phyloP scores from a whole-genome alignment of 2,888 invertebrate species.

The Rhogogaster chlorosoma region DNA sequence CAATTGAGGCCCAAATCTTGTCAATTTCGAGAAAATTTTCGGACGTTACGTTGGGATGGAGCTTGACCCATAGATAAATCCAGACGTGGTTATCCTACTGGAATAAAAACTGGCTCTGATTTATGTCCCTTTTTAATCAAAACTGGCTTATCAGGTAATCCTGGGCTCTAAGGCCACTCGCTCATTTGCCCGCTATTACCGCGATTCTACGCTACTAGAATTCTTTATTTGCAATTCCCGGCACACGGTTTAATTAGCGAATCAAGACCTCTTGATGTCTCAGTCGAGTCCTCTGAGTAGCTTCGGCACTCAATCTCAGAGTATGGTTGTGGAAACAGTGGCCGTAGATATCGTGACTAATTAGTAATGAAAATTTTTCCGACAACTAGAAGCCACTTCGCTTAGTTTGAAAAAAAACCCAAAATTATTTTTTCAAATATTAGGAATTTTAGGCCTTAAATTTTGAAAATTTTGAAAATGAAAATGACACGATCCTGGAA shows the following conservation, averaged over 20 bases:
- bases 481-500: neutral
- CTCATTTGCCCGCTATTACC: neutral
- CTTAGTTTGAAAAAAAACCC: neutral
- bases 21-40: neutral
- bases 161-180: neutral
- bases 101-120: slow-evolving; percentile 8
- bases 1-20: no score
- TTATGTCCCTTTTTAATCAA: neutral
- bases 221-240: neutral
- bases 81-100: neutral
- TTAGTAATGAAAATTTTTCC: neutral
- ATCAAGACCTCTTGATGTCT: neutral
- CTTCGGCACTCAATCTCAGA: neutral
- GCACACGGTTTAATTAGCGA: neutral
- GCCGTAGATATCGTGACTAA: neutral
- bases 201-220: neutral
- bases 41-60: neutral
- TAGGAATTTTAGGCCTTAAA: neutral
- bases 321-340: neutral
- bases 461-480: neutral
- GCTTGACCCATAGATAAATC: neutral
- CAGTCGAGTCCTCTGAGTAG: neutral
- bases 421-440: neutral
- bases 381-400: neutral
- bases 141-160: slow-evolving; percentile 34